Conservation (phyloP, 2,113 vertebrate genomes). For the Clarias batrachus region DNA sequence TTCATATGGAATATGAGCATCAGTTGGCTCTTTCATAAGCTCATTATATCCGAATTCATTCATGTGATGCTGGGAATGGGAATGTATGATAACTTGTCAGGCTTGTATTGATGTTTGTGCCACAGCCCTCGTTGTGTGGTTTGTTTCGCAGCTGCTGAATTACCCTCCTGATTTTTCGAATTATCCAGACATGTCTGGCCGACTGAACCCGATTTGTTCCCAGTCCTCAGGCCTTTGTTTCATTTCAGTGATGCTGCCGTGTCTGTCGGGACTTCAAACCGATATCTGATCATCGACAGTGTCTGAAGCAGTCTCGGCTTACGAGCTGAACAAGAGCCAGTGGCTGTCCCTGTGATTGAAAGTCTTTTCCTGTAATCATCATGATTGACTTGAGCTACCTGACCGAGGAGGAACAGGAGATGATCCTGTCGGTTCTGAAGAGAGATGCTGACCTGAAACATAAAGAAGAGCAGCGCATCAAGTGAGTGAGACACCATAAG, state of each 20-base stretch:
- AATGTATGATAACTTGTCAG: not conserved
- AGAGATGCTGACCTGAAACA: slow-evolving; percentile 86
- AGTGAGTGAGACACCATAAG: slow-evolving; percentile 69
- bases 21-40: slow-evolving; percentile 1
- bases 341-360: slow-evolving; percentile 13
- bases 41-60: not conserved
- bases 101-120: not conserved
- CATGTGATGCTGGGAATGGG: not conserved
- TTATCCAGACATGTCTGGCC: not conserved
- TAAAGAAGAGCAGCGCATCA: slow-evolving; percentile 82
- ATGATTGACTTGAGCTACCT: slow-evolving; percentile 95
- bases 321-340: not conserved
- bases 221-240: not conserved
- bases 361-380: slow-evolving; percentile 48
- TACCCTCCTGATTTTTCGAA: not conserved
- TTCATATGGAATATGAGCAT: not conserved
- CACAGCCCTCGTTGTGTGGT: not conserved
- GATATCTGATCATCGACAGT: slow-evolving; percentile 6
- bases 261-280: not conserved
- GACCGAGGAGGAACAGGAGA: slow-evolving; percentile 86
- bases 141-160: not conserved
- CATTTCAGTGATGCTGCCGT: slow-evolving; percentile 19
- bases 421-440: slow-evolving; percentile 84
- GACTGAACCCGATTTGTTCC: not conserved
- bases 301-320: not conserved